Percentiles rank a stretch among this genome's conserved stretches.
These are phyloP conservation scores for Drosophila prolongata DNA, from an alignment of 2,888 invertebrate species.

Conservation along the genomic window DNA sequence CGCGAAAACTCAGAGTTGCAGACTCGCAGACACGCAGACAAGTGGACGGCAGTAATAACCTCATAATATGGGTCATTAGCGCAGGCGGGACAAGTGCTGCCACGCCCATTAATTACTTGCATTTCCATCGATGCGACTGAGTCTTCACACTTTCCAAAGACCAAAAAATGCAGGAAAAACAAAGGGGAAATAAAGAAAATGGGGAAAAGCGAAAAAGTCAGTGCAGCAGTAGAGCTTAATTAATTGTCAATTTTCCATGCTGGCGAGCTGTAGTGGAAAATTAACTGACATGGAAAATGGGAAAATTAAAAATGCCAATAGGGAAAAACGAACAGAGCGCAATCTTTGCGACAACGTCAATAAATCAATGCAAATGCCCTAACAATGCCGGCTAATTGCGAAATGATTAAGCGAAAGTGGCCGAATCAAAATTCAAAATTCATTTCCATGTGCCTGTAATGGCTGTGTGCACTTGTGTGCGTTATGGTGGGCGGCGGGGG, in stretches of 20 bases:
- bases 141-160: conserved; percentile 37
- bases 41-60: conserved; percentile 22
- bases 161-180: conserved; percentile 4
- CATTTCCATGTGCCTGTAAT: conserved; percentile 18
- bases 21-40: neutral
- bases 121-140: conserved; percentile 54
- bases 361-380: conserved; percentile 33
- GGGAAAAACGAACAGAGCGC: conserved; percentile 5
- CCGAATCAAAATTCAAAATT: conserved; percentile 53
- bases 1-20: conserved; percentile 7
- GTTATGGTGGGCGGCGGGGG: neutral
- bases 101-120: conserved; percentile 56
- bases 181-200: conserved; percentile 15
- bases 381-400: conserved; percentile 58
- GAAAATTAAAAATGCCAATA: conserved; percentile 24
- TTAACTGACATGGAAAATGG: conserved; percentile 14
- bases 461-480: conserved; percentile 1
- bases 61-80: conserved; percentile 74
- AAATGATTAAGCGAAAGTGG: conserved; percentile 66
- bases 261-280: conserved; percentile 29
- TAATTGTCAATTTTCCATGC: conserved; percentile 55
- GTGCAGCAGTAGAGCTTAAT: conserved; percentile 51
- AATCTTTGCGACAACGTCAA: conserved; percentile 32
- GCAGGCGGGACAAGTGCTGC: conserved; percentile 34
- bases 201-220: conserved; percentile 11